These are phyloP conservation scores for Notiomystis cincta DNA, from an alignment of 2,113 vertebrate genomes.

Conservation along the genomic window DNA sequence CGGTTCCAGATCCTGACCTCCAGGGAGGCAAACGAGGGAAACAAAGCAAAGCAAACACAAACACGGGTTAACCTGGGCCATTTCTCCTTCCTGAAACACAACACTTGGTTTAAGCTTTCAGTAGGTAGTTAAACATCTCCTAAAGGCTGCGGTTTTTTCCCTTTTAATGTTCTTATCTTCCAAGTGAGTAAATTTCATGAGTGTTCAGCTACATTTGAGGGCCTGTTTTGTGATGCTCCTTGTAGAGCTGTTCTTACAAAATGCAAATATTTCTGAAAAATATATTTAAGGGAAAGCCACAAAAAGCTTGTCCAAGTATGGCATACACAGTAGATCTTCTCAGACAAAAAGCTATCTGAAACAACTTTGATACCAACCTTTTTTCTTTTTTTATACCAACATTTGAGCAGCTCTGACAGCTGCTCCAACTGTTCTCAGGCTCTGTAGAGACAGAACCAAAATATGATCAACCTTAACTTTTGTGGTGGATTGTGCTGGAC, in stretches of 20 bases:
- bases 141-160: fast-evolving
- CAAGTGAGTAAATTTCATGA: neutral
- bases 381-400: neutral
- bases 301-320: neutral
- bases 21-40: neutral
- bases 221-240: neutral
- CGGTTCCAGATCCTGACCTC: constrained; percentile 91
- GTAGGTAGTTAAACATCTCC: fast-evolving
- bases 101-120: neutral
- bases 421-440: neutral
- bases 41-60: no score
- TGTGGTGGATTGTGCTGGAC: neutral
- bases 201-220: neutral
- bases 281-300: neutral
- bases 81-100: neutral
- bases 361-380: neutral
- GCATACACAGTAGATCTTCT: neutral
- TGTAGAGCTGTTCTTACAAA: neutral
- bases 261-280: neutral
- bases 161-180: neutral
- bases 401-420: neutral
- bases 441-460: neutral
- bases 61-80: neutral
- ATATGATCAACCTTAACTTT: neutral
- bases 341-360: neutral